Percentiles rank a stretch among this genome's conserved stretches.
These are phyloP conservation scores for Intellagama lesueurii DNA, from an alignment of 2,797 vertebrate genomes.

Conservation along the genomic window DNA sequence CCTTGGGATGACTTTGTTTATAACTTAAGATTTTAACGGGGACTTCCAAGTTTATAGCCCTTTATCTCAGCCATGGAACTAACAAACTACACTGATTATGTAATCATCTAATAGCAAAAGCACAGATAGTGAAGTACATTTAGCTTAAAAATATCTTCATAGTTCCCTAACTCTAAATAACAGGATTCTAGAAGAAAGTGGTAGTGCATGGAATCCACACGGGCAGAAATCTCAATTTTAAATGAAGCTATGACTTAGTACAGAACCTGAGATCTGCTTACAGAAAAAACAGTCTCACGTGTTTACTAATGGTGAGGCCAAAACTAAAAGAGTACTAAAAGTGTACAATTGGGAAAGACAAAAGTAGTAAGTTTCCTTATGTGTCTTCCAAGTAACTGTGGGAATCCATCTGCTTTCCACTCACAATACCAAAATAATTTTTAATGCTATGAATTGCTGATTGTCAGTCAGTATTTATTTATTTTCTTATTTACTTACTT, in stretches of 20 bases:
- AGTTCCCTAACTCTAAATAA: background rate
- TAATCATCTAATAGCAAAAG: background rate
- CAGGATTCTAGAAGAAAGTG: background rate
- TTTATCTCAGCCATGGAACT: background rate
- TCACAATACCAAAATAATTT: constrained; percentile 2
- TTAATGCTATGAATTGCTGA: background rate
- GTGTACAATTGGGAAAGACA: background rate
- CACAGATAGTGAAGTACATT: background rate
- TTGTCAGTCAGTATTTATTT: background rate
- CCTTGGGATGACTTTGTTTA: background rate
- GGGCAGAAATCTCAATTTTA: background rate
- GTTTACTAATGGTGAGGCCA: background rate
- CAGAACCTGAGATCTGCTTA: background rate
- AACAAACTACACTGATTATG: background rate
- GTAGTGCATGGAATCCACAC: background rate
- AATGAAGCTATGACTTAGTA: background rate
- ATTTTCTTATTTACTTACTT: too few relatives aligned
- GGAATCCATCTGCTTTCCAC: background rate
- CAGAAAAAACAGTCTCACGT: background rate
- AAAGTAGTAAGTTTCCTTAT: background rate
- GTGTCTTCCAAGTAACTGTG: constrained; percentile 15
- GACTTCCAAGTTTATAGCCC: background rate
- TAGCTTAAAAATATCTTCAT: background rate
- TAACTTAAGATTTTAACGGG: background rate
- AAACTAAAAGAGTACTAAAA: background rate